Base-by-base conservation (phyloP, 2,113 vertebrate genomes). In the Aptenodytes forsteri region DNA sequence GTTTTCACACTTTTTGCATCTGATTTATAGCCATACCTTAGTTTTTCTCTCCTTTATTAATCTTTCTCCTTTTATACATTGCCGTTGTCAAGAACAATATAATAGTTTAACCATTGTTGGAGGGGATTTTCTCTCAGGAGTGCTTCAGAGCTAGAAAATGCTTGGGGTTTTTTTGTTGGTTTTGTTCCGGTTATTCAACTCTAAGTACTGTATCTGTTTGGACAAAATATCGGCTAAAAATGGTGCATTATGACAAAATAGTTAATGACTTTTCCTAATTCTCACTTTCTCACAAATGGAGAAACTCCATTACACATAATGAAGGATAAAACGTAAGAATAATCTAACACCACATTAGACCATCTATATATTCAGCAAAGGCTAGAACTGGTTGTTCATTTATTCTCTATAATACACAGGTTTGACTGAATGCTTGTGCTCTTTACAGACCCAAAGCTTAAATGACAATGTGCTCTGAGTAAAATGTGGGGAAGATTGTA, bases 401-500 rank as follows among this genome's bases (percentile, higher is more conserved):
- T 96, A 89, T 90, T 84, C 79, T 96, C 46, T 50, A 1, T 86
- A 91, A 61, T 91, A 75, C 29, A 52, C 67, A 78, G 62, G 91
- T 91, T 95, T 97, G 46, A 65, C 73, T 94, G 87, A 95, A 69
- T 91, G 52, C 89, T 70, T 58, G 47, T 20, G 15, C 32, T 95
- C 54, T 96, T 97, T 92, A 82, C n/a, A 93, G 93, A 95, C 56
- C 54, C 87, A 73, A 95, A 95, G 34, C 81, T 89, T 87, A 94
- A 97, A 93, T 91, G 79, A 49, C 72, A 97, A 44, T 93, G 69
- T 56, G 9, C 9, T 88, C 73, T 20, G 22, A 69, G 88, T 97
- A 93, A 97, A 97, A 89, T 16, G 29, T 54, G 54, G 34, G 78
- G 71, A 89, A 77, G 69, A 92, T 95, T 95, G 82, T 90, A 94